Conservation (phyloP, 2,113 vertebrate genomes). For the Scomber colias region DNA sequence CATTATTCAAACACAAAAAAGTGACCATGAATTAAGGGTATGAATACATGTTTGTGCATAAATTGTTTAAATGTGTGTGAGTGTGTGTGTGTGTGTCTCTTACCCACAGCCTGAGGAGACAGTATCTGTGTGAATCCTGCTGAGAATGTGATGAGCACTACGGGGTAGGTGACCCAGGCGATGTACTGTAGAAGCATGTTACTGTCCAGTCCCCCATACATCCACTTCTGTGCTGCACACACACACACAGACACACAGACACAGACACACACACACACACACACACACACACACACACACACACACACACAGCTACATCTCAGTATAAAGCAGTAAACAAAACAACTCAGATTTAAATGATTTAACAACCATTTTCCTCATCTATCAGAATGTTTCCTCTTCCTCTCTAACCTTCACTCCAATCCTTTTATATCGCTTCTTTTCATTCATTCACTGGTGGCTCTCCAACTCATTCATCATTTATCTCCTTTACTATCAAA, state of each 20-base stretch:
- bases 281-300: no score
- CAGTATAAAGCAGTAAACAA: slow-evolving; percentile 34
- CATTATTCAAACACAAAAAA: slow-evolving; percentile 57
- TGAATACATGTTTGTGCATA: slow-evolving; percentile 35
- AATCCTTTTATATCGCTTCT: not conserved
- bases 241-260: slow-evolving; percentile 53
- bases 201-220: slow-evolving; percentile 93
- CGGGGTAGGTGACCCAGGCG: slow-evolving; percentile 98
- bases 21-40: slow-evolving; percentile 26
- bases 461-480: slow-evolving; percentile 4
- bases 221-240: slow-evolving; percentile 98
- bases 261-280: not conserved
- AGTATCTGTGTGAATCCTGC: slow-evolving; percentile 98
- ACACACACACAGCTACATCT: slow-evolving; percentile 29
- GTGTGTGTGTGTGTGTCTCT: slow-evolving; percentile 53
- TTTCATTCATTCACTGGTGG: not conserved
- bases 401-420: slow-evolving; percentile 2
- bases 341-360: not conserved
- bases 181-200: slow-evolving; percentile 96
- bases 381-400: not conserved
- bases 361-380: not conserved
- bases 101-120: slow-evolving; percentile 97
- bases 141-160: slow-evolving; percentile 99
- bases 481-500: slow-evolving; percentile 10
- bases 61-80: slow-evolving; percentile 1